These are phyloP conservation scores for Esox niger DNA, from an alignment of 2,113 vertebrate genomes.

Conservation along the genomic window DNA sequence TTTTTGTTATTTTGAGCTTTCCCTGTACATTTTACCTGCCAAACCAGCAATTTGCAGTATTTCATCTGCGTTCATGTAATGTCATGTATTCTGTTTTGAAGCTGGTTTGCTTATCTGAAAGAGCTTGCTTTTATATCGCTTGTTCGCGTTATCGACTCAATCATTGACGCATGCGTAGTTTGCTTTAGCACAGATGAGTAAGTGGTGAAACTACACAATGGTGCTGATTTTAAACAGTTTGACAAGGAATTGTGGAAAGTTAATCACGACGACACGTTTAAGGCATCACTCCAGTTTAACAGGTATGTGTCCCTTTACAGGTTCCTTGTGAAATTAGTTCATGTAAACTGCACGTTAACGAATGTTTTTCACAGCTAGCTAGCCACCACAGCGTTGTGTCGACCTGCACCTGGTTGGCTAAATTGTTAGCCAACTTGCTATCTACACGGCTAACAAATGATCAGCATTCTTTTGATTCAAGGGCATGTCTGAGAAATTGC, in stretches of 20 bases:
- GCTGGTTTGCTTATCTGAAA: no score
- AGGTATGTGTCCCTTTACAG: conserved; percentile 32
- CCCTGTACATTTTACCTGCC: no score
- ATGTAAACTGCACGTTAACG: background rate
- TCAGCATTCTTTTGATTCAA: no score
- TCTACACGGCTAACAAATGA: background rate
- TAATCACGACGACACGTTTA: background rate
- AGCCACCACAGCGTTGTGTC: background rate
- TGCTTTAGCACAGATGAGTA: background rate
- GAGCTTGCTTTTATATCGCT: background rate
- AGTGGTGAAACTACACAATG: conserved; percentile 42
- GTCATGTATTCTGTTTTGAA: no score
- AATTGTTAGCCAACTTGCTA: background rate
- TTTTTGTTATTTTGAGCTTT: no score
- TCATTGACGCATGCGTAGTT: background rate
- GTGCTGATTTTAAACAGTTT: conserved; percentile 19
- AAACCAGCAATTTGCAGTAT: no score
- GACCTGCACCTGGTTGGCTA: background rate
- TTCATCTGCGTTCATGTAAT: no score
- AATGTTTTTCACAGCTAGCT: background rate
- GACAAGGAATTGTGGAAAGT: background rate
- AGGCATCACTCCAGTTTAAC: conserved; percentile 49
- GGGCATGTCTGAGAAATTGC: no score
- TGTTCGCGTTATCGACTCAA: background rate
- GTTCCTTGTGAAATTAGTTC: background rate